Evolutionary conservation across 2,113 vertebrate species (phyloP).

Genomic region (Asarcornis scutulata): DNA sequence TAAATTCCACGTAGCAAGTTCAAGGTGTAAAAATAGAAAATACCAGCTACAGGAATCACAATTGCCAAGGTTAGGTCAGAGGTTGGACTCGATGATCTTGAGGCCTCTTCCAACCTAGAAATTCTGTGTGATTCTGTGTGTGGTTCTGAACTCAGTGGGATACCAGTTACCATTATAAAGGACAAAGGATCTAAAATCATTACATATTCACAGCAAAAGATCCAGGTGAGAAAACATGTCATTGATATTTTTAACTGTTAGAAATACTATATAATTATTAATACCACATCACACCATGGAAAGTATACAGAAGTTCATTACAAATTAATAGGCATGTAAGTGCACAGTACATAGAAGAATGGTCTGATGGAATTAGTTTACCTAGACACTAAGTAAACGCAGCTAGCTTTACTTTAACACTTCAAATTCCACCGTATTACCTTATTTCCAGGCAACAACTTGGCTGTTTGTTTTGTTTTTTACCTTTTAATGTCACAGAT

Average conservation of each 20-base stretch:
- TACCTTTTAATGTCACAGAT: slow-evolving; percentile 84
- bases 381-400: background rate
- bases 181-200: background rate
- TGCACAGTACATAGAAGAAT: background rate
- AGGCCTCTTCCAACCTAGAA: no score
- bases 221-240: background rate
- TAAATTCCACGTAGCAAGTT: background rate
- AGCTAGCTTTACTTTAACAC: background rate
- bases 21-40: background rate
- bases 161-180: fast-evolving
- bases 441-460: background rate
- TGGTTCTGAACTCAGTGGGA: background rate
- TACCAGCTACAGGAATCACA: background rate
- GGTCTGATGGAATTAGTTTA: background rate
- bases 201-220: background rate
- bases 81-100: no score
- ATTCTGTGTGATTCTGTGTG: no score
- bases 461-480: background rate
- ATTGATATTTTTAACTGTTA: background rate
- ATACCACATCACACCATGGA: background rate
- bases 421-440: background rate
- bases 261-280: background rate
- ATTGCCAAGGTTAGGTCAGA: background rate
- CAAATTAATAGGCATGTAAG: background rate
- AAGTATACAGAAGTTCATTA: background rate